phyloP scores from a whole-genome alignment of 2,888 invertebrate species.

The Chrysotoxum bicinctum region DNA sequence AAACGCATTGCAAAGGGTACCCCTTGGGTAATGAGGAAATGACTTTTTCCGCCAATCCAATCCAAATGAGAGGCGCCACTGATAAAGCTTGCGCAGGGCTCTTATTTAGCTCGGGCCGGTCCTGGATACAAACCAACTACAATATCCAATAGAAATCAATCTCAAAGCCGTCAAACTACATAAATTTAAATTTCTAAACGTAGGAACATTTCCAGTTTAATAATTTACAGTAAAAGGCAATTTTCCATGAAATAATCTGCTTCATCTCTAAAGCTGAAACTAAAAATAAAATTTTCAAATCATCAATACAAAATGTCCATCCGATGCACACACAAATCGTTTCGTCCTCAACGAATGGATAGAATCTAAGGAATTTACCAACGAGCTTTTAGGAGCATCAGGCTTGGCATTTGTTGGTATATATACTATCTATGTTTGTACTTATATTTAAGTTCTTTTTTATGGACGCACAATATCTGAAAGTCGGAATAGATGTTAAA shows the following conservation, averaged over 20 bases:
- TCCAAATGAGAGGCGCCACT: too few relatives aligned
- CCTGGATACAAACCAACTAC: too few relatives aligned
- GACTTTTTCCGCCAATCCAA: too few relatives aligned
- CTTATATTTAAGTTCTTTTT: background rate
- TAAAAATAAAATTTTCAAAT: slow-evolving; percentile 3
- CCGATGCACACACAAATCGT: slow-evolving; percentile 36
- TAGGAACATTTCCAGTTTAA: background rate
- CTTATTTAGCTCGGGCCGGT: too few relatives aligned
- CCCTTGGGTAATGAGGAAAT: too few relatives aligned
- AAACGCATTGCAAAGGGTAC: too few relatives aligned
- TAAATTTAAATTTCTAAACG: background rate
- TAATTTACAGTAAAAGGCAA: background rate
- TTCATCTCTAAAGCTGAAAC: background rate
- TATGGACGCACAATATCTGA: background rate
- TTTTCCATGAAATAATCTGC: background rate
- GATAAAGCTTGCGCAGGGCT: too few relatives aligned
- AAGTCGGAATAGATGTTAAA: slow-evolving; percentile 1
- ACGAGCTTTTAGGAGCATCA: background rate
- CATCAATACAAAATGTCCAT: slow-evolving; percentile 54
- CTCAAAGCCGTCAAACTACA: background rate
- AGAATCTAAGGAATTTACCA: slow-evolving; percentile 1
- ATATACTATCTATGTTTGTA: too few relatives aligned
- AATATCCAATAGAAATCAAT: too few relatives aligned
- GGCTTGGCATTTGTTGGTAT: background rate
- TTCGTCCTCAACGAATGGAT: background rate